A percentile compares a stretch with the other conserved stretches of the same genome.
Conservation (phyloP, 2,113 vertebrate genomes). For the Otocyon megalotis region DNA sequence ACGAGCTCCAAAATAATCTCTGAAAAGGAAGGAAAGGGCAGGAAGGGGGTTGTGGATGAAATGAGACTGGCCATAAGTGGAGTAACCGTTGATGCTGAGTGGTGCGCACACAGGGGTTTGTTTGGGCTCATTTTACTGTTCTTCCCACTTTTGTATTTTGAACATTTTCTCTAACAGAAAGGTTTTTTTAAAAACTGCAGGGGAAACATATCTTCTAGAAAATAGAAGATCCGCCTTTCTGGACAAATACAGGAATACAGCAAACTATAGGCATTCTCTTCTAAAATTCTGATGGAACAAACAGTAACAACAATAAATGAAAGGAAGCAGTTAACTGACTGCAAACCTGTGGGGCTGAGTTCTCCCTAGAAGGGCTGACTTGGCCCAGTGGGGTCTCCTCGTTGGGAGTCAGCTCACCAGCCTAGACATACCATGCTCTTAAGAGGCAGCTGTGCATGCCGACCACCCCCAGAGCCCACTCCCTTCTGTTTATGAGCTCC, state of each 20-base stretch:
- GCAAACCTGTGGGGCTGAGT: not conserved
- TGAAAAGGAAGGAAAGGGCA: not conserved
- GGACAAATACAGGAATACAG: not conserved
- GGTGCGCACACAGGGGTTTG: not conserved
- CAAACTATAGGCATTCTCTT: not conserved
- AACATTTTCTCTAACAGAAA: constrained; percentile 9
- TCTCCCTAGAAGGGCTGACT: not conserved
- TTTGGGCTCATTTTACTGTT: not conserved
- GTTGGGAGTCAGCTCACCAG: not conserved
- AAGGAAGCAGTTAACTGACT: not conserved
- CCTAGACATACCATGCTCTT: too few species aligned
- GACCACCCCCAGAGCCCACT: not conserved
- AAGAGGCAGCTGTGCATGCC: not conserved
- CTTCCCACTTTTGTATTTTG: not conserved
- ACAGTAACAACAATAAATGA: not conserved
- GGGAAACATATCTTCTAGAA: not conserved
- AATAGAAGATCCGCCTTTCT: not conserved
- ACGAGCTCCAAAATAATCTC: constrained; percentile 7
- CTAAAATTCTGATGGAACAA: constrained; percentile 1
- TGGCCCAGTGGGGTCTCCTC: not conserved
- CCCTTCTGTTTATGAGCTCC: not conserved
- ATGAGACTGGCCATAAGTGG: not conserved
- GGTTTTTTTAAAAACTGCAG: not conserved
- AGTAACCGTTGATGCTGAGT: not conserved
- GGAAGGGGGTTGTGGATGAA: not conserved